Conservation (phyloP, 2,113 vertebrate genomes). For the Albula goreensis region DNA sequence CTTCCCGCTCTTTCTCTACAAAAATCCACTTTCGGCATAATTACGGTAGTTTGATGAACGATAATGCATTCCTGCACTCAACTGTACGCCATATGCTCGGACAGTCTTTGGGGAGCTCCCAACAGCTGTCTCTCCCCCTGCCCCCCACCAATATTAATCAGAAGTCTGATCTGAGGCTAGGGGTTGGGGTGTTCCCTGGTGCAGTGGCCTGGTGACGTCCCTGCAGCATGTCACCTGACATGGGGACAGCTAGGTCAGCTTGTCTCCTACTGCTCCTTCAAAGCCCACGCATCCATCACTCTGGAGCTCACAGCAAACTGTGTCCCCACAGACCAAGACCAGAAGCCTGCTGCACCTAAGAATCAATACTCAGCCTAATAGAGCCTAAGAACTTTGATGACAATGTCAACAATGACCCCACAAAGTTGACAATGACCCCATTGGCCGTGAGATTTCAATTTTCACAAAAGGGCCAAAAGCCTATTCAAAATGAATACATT, state of each 20-base stretch:
- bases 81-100: conserved; percentile 60
- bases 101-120: conserved; percentile 56
- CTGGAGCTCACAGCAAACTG: background rate
- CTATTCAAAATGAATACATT: background rate
- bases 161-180: conserved; percentile 49
- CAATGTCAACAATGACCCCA: too few species aligned
- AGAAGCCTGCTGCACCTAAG: background rate
- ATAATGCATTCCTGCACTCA: conserved; percentile 61
- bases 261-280: conserved; percentile 40
- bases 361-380: background rate
- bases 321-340: background rate
- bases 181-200: conserved; percentile 9
- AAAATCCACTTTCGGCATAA: conserved; percentile 39
- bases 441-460: too few species aligned
- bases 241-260: conserved; percentile 50
- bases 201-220: conserved; percentile 27
- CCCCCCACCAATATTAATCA: conserved; percentile 61
- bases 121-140: conserved; percentile 56
- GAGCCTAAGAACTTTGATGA: background rate
- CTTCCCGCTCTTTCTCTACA: conserved; percentile 35
- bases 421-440: too few species aligned
- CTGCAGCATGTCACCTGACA: background rate
- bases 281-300: conserved; percentile 55
- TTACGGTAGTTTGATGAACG: conserved; percentile 58
- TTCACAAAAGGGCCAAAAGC: too few species aligned